Evolutionary conservation across 2,888 invertebrate species (phyloP).

Genomic region (Acleris holmiana): DNA sequence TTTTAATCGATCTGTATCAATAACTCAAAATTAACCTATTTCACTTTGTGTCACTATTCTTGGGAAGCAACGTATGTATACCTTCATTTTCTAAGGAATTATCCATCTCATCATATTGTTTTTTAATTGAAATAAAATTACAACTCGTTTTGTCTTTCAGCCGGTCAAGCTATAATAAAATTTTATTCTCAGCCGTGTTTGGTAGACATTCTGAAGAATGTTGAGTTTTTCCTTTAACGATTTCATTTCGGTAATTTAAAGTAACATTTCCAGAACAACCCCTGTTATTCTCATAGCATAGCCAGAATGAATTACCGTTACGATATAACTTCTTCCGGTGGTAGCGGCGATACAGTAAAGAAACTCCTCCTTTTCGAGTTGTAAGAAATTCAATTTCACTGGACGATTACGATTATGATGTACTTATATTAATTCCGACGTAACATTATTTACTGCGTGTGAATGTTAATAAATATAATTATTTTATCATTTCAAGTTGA

Average conservation of each 20-base stretch:
- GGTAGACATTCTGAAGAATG: not conserved
- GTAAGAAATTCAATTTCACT: no score
- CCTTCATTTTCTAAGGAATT: not conserved
- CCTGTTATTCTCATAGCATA: slow-evolving; percentile 1
- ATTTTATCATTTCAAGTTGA: no score
- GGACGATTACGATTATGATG: no score
- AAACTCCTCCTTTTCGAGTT: no score
- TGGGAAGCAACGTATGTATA: no score
- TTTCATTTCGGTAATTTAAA: slow-evolving; percentile 1
- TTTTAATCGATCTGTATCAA: no score
- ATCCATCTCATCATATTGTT: not conserved
- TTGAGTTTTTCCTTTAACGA: not conserved
- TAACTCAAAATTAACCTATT: no score
- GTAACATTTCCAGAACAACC: slow-evolving; percentile 1
- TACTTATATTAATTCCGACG: no score
- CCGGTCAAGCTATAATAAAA: not conserved
- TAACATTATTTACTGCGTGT: no score
- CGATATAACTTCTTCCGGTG: not conserved
- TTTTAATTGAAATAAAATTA: not conserved
- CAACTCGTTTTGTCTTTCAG: not conserved
- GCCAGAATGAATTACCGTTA: slow-evolving; percentile 1
- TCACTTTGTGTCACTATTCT: no score
- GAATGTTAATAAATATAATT: no score
- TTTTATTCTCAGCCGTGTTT: not conserved
- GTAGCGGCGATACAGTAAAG: no score